Conservation (phyloP, 2,113 vertebrate genomes). For the Dipodomys ordii region DNA sequence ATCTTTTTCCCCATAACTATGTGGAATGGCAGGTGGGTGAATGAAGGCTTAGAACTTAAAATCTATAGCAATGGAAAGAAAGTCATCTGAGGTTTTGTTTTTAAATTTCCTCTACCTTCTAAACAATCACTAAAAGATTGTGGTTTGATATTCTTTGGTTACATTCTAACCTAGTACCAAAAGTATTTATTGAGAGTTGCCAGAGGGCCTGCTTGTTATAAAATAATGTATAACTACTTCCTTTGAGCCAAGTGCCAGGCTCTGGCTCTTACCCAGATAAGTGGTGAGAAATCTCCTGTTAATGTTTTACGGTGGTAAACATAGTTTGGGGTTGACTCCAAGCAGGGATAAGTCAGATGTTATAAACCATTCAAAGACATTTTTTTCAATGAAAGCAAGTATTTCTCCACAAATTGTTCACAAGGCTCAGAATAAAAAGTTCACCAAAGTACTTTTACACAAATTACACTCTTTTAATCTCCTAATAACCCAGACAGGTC, state of each 20-base stretch:
- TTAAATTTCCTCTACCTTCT: not conserved
- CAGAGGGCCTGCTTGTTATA: slow-evolving; percentile 50
- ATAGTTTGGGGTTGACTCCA: slow-evolving; percentile 10
- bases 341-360: slow-evolving; percentile 23
- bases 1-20: not conserved
- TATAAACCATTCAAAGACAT: slow-evolving; percentile 49
- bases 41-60: not conserved
- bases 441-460: slow-evolving; percentile 50
- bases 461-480: slow-evolving; percentile 44
- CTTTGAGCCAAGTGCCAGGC: slow-evolving; percentile 52
- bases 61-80: not conserved
- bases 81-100: not conserved
- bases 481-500: slow-evolving; percentile 46
- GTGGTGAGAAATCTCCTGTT: slow-evolving; percentile 61
- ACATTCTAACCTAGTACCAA: slow-evolving; percentile 30
- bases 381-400: slow-evolving; percentile 64
- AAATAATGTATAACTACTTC: slow-evolving; percentile 63
- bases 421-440: slow-evolving; percentile 30
- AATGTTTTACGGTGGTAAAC: slow-evolving; percentile 72
- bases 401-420: slow-evolving; percentile 8
- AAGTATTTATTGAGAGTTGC: slow-evolving; percentile 30
- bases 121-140: slow-evolving; percentile 27
- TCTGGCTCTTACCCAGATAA: slow-evolving; percentile 55
- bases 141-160: slow-evolving; percentile 17
- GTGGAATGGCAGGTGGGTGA: accelerated